Conservation (phyloP, 2,113 vertebrate species). For the Prunella fulvescens region DNA sequence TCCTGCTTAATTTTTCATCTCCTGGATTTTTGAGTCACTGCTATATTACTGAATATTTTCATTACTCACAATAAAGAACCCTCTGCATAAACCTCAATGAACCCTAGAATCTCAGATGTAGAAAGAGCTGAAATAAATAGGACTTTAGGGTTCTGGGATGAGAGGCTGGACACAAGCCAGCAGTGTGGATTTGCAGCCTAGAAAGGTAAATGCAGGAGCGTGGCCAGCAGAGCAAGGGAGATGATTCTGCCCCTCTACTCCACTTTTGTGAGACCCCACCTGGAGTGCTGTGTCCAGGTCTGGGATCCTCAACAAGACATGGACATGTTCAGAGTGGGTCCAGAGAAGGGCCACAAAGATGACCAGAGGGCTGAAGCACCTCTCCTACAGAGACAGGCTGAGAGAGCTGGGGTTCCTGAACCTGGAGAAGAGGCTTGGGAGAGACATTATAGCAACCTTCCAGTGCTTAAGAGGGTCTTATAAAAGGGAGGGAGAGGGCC, state of each 20-base stretch:
- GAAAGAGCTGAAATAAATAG: neutral
- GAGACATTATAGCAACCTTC: neutral
- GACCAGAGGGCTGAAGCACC: neutral
- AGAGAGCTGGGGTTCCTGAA: neutral
- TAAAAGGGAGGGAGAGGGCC: neutral
- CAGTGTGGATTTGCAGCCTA: neutral
- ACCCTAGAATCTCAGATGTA: neutral
- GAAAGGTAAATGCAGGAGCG: neutral
- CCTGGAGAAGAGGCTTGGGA: neutral
- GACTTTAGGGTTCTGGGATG: neutral
- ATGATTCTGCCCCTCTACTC: neutral
- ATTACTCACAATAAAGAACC: neutral
- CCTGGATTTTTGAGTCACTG: neutral
- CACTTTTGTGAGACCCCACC: neutral
- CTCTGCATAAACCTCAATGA: neutral
- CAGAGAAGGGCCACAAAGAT: neutral
- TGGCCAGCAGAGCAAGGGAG: rapidly evolving
- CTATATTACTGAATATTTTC: neutral
- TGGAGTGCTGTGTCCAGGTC: neutral
- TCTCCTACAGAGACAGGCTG: neutral
- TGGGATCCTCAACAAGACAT: neutral
- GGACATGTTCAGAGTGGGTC: neutral
- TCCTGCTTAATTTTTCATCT: neutral
- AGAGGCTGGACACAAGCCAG: neutral
- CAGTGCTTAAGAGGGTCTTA: too few relatives aligned